phyloP scores from a whole-genome alignment of 2,888 invertebrate species.

The Clistopyga incitator region DNA sequence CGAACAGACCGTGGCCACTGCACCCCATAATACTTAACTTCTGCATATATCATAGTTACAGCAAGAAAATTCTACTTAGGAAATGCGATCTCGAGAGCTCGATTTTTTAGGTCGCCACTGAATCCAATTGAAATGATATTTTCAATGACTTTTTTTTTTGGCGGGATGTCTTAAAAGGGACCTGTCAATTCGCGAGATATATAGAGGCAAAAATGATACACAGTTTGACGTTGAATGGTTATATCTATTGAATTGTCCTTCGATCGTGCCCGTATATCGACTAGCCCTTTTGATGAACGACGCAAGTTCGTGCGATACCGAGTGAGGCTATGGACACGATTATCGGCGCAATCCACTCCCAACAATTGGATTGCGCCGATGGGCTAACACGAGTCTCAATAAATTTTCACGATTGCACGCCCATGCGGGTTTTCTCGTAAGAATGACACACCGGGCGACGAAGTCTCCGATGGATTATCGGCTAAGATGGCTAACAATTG shows the following conservation, averaged over 20 bases:
- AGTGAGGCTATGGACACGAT: constrained; percentile 53
- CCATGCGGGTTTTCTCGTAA: constrained; percentile 18
- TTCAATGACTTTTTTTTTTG: too few species aligned
- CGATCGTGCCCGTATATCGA: constrained; percentile 52
- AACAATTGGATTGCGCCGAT: constrained; percentile 61
- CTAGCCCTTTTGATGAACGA: constrained; percentile 61
- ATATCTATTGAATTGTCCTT: constrained; percentile 28
- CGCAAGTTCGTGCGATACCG: constrained; percentile 46
- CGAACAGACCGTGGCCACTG: constrained; percentile 24
- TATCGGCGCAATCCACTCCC: constrained; percentile 65
- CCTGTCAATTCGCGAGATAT: background rate
- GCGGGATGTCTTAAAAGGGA: background rate
- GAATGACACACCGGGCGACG: too few species aligned
- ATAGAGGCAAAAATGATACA: background rate
- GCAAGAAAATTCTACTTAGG: background rate
- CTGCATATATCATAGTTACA: background rate
- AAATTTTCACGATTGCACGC: constrained; percentile 62
- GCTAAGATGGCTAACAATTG: too few species aligned
- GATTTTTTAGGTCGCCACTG: background rate
- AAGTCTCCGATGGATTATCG: too few species aligned
- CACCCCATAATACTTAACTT: constrained; percentile 31
- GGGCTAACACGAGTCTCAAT: constrained; percentile 51
- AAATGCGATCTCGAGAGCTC: background rate
- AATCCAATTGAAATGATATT: too few species aligned
- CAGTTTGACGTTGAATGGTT: background rate